Base-by-base conservation (phyloP, 2,797 vertebrate species). In the Sylvia borin region DNA sequence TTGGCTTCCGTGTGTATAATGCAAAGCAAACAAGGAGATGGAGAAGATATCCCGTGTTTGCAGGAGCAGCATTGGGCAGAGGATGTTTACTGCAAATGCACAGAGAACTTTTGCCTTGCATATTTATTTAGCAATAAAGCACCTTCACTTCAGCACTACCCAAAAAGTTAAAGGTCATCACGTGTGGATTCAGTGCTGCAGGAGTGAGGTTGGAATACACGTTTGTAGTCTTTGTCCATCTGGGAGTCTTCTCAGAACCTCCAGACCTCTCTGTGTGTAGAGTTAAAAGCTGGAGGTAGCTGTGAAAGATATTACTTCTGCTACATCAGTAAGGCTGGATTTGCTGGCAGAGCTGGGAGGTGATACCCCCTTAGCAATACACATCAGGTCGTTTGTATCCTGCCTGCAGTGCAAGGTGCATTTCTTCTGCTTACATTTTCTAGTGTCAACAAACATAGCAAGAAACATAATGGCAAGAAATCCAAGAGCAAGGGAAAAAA, bases 1-100 rank as follows among this genome's bases (percentile, higher is more conserved):
- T 94, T 95, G 90, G 64, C 55, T 95, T 73, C 65, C 0, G 34
- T 53, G 78, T 88, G 88, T 55, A 38, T 86, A 91, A 88, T 88
- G 79, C 90, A 93, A 86, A 96, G 88, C 95, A 94, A 97, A 91
- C 91, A 96, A 86, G 89, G 53, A 95, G 91, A 93, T 96, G 76
- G 76, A 85, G 88, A 79, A 91, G 91, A 80, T 94, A 95, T 36
- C 90, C 70, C 78, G 13, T 94, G 79, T 90, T 96, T 96, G 85
- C 88, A 45, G 75, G 73, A 96, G 80, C 83, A 72, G 55, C 70
- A 58, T 17, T 91, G 90, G 85, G 79, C 85, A 88, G 67, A 11
- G 18, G 3, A 9, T 93, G 88, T 92, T 95, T 96, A 87, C 80
- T 86, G 50, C 71, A 92, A 53, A 94, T 54, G 79, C 91, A 50